Conservation (phyloP, 2,113 vertebrate genomes). For the Meriones unguiculatus region DNA sequence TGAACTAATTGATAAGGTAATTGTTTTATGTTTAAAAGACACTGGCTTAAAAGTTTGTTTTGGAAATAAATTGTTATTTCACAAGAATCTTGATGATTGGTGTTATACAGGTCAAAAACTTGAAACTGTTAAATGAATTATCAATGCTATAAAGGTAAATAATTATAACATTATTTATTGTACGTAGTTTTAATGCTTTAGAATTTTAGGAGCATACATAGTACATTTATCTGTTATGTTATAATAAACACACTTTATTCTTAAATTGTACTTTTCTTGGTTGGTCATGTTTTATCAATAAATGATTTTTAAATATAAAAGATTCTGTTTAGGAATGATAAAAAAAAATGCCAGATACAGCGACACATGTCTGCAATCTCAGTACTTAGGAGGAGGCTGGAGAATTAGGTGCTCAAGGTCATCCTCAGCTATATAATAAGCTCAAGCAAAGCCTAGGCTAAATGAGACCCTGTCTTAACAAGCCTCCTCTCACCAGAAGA, state of each 20-base stretch:
- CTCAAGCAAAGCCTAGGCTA: background rate
- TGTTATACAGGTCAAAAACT: constrained; percentile 22
- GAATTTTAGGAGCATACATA: constrained; percentile 24
- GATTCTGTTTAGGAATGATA: background rate
- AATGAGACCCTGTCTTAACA: background rate
- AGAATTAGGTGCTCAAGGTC: background rate
- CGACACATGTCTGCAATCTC: too few relatives aligned
- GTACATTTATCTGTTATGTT: background rate
- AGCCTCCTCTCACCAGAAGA: background rate
- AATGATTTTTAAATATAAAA: constrained; percentile 29
- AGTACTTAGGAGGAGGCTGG: background rate
- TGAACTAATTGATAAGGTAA: background rate
- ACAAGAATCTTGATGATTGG: background rate
- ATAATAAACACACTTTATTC: constrained; percentile 29
- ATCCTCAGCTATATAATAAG: background rate
- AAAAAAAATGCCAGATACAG: background rate
- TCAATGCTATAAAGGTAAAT: constrained; percentile 34
- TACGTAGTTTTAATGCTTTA: constrained; percentile 23
- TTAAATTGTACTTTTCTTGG: constrained; percentile 30
- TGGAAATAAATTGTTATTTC: constrained; percentile 27
- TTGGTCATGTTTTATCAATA: background rate
- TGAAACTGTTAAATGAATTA: constrained; percentile 36
- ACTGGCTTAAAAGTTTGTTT: constrained; percentile 11
- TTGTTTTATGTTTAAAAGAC: background rate
- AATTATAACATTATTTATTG: background rate